Evolutionary conservation across 2,888 invertebrate species (phyloP).

Genomic region (Tanytarsus gracilentus): DNA sequence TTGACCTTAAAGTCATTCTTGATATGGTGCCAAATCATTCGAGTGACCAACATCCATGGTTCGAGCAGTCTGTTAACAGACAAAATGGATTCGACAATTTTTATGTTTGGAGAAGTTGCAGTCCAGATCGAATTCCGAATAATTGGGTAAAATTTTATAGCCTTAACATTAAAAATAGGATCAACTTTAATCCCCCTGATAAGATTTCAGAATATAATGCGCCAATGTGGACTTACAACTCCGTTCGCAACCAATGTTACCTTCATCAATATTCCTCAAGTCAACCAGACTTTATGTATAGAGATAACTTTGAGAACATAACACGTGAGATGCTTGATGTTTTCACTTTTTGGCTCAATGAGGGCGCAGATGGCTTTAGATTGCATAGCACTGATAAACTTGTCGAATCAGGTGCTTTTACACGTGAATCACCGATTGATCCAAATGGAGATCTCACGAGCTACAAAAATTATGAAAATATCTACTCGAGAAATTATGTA

Average conservation of each 20-base stretch:
- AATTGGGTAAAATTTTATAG: constrained; percentile 50
- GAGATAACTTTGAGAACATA: constrained; percentile 44
- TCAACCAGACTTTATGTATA: constrained; percentile 69
- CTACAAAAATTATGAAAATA: constrained; percentile 51
- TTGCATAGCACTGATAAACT: constrained; percentile 64
- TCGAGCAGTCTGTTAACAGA: constrained; percentile 51
- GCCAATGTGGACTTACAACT: constrained; percentile 64
- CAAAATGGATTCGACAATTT: constrained; percentile 57
- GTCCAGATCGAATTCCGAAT: constrained; percentile 43
- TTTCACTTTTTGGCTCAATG: constrained; percentile 69
- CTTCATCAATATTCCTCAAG: constrained; percentile 64
- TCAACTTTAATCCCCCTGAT: neutral
- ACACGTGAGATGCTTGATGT: constrained; percentile 55
- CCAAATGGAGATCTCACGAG: constrained; percentile 43
- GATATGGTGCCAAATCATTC: constrained; percentile 49
- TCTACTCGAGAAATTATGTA: constrained; percentile 49
- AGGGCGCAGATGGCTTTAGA: constrained; percentile 80
- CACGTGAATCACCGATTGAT: constrained; percentile 50
- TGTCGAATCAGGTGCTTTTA: constrained; percentile 49
- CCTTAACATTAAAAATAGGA: neutral
- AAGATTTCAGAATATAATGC: constrained; percentile 49
- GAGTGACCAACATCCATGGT: constrained; percentile 51
- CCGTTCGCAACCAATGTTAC: constrained; percentile 59
- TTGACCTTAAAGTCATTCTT: constrained; percentile 44
- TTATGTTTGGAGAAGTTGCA: constrained; percentile 52